Base-by-base conservation (phyloP, 2,888 invertebrate species). In the Apamea crenata region DNA sequence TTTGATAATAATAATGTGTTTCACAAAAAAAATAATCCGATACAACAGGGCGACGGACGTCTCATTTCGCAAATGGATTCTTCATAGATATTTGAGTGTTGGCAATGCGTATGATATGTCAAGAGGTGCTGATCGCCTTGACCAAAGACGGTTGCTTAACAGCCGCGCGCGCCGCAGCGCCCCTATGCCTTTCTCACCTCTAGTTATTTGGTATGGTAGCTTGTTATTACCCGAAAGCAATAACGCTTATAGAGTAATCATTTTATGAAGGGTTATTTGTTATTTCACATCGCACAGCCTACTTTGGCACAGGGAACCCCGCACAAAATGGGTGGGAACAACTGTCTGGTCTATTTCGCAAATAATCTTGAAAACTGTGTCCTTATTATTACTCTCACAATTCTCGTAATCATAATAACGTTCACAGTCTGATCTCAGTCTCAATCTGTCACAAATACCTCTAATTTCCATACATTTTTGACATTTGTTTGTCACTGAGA, bases 101-200 rank as follows among this genome's bases (percentile, higher is more conserved):
- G 85, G 88, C 84, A 89, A 88, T 87, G 80, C 76, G 76, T 85
- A 80, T 81, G 84, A 84, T 89, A 88, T 87, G 87, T 89, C 89
- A 90, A 88, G 87, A 88, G 86, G 85, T 86, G 90, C 83, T 59
- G 90, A 80, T 87, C 44, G 80, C 89, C 89, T 89, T 89, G 89
- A 89, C 90, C 89, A 87, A 77, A 77, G 70, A 44, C 8, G n/a
- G 73, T 89, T 89, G 87, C 89, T 66, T 76, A 84, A 89, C 47
- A 68, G 76, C 18, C 79, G 66, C 68, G 50, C 36, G 86, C 70
- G 74, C 70, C 67, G 65, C 70, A 71, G 71, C 63, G 77, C 77
- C 77, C 72, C 77, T 74, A 66, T 50, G 50, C 84, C 87, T 83
- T 79, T 87, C 85, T 83, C 77, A 84, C 69, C 67, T 78, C 68